These are phyloP conservation scores for Vultur gryphus DNA, from an alignment of 2,797 vertebrate genomes.

Conservation along the genomic window DNA sequence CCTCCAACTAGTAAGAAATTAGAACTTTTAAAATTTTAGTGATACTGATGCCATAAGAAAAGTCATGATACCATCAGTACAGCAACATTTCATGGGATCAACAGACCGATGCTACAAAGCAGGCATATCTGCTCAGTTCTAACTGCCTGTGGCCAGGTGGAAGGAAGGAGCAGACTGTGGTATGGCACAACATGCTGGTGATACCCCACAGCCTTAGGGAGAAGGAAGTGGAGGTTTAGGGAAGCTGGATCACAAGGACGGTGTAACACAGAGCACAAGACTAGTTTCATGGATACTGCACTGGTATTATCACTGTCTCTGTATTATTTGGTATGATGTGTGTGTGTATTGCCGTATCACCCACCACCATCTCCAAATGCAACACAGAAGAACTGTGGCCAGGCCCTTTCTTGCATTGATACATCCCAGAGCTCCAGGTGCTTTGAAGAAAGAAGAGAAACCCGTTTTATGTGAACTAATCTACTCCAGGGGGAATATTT, in stretches of 20 bases:
- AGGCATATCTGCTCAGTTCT: not conserved
- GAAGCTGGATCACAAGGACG: not conserved
- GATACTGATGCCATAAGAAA: not conserved
- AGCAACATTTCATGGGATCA: not conserved
- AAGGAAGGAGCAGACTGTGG: not conserved
- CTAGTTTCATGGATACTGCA: not conserved
- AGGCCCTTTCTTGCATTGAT: not conserved
- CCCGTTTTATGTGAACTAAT: not conserved
- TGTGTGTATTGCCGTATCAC: not conserved
- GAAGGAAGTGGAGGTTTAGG: not conserved
- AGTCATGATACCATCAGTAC: not conserved
- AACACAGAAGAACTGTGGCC: not conserved
- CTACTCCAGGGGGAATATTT: not conserved
- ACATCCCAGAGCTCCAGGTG: not conserved
- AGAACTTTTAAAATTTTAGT: not conserved
- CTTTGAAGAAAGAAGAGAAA: not conserved
- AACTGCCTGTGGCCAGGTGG: not conserved
- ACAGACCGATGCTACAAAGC: not conserved
- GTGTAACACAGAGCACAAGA: not conserved
- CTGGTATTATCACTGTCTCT: not conserved
- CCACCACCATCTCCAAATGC: not conserved
- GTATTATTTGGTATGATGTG: not conserved
- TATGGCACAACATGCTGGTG: not conserved
- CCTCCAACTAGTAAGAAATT: not conserved
- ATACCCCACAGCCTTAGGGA: not conserved